Evolutionary conservation across 2,888 invertebrate genomes (phyloP), one percentile per base, ranked within the genome.

Genomic region (Elgonia sp.): DNA sequence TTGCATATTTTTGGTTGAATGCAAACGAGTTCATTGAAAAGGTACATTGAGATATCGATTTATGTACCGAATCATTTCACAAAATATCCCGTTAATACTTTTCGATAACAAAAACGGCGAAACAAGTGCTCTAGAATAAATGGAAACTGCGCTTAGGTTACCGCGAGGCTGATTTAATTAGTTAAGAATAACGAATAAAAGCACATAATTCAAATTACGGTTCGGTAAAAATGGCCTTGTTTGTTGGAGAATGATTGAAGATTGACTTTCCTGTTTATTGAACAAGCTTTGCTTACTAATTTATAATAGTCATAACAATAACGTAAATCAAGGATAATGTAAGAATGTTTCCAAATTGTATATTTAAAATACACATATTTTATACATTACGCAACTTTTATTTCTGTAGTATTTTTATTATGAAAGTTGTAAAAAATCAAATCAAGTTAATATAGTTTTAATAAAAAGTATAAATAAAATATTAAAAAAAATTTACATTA

Each of bases 231-330:
- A 67, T 69, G 70, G 65, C 79, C 79, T 84, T 62, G 84, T 79
- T 72, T 39, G 55, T 62, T 21, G 46, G 42, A 12, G 29, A 69
- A 80, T 63, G 67, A 75, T 80, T 60, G 62, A 72, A 73, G 84
- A 75, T 69, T 80, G 60, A 75, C 80, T 80, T 85, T 85, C 73
- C 79, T 79, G 73, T 79, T 79, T 73, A 77, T 39, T 46, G 67
- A 55, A 55, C 57, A 40, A 55, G 76, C 21, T 63, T 62, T 72
- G 63, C 63, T 55, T 65, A 53, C 40, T 65, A 73, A 73, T 37
- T 46, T 21, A 67, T 21, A 67, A 18, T 40, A 65, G 14, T 40
- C 40, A 65, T 40, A 46, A 46, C 46, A 46, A 29, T 29, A 29
- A 46, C 46, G 10, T 46, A 10, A 46, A 14, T 46, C 46, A 46